These are phyloP conservation scores for Leptura quadrifasciata DNA, from an alignment of 2,888 invertebrate species.

Conservation along the genomic window DNA sequence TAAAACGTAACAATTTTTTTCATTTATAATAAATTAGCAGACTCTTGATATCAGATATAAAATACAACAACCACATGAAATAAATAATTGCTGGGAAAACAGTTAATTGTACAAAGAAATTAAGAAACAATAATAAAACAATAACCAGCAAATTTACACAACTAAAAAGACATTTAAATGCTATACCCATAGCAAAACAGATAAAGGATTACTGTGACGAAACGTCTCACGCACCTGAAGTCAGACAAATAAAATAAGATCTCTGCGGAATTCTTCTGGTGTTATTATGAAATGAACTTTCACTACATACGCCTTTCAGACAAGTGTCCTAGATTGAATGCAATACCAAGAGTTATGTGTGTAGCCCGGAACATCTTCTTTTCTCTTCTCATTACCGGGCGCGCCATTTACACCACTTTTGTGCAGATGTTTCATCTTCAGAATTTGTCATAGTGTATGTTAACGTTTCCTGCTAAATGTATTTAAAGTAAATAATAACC, in stretches of 20 bases:
- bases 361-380: constrained; percentile 36
- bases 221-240: constrained; percentile 36
- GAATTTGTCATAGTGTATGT: too few species aligned
- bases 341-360: constrained; percentile 34
- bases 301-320: constrained; percentile 43
- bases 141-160: constrained; percentile 30
- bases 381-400: constrained; percentile 19
- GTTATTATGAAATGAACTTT: constrained; percentile 43
- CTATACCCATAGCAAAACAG: constrained; percentile 5
- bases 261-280: constrained; percentile 36
- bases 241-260: constrained; percentile 35
- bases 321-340: constrained; percentile 40
- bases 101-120: constrained; percentile 16
- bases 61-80: constrained; percentile 14
- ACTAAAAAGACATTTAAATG: constrained; percentile 28
- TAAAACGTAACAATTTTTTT: not conserved
- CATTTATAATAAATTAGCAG: not conserved
- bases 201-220: constrained; percentile 26
- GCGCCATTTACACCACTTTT: not conserved
- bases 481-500: too few species aligned
- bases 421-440: not conserved
- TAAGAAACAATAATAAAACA: constrained; percentile 21
- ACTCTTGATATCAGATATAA: constrained; percentile 12
- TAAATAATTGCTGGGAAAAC: constrained; percentile 18
- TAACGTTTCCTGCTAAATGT: too few species aligned